Evolutionary conservation across 2,113 vertebrate species (phyloP).

Genomic region (Hippoglossus stenolepis): DNA sequence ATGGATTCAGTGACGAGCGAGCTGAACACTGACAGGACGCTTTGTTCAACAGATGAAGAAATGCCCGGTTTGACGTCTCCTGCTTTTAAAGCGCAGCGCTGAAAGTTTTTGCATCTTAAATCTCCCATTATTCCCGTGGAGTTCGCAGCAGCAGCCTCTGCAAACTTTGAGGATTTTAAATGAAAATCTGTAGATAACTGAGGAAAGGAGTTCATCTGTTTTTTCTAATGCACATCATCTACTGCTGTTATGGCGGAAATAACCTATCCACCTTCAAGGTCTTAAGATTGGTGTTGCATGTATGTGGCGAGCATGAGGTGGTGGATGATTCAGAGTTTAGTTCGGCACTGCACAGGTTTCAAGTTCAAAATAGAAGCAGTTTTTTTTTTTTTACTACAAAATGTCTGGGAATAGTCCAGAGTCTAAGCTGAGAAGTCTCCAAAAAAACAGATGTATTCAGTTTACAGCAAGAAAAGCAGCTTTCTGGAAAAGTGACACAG

Average conservation of each 20-base stretch:
- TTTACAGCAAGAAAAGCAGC: background rate
- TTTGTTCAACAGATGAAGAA: constrained; percentile 23
- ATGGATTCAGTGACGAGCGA: constrained; percentile 23
- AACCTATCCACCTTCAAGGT: no score
- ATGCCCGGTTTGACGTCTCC: background rate
- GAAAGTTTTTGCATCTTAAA: constrained; percentile 9
- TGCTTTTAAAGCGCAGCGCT: no score
- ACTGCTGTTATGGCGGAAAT: no score
- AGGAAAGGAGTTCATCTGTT: background rate
- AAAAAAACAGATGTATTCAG: background rate
- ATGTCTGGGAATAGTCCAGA: background rate
- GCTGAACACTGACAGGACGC: background rate
- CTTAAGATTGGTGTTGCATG: no score
- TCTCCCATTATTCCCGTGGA: background rate
- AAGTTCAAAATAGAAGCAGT: background rate
- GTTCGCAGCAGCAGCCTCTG: background rate
- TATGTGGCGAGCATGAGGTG: background rate
- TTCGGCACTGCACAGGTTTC: background rate
- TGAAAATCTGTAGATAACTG: no score
- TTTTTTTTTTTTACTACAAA: background rate
- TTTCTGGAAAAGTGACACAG: background rate
- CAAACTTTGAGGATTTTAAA: constrained; percentile 21
- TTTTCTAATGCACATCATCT: background rate
- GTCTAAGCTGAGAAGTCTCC: no score
- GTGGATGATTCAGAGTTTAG: background rate